Base-by-base conservation (phyloP, 2,113 vertebrate genomes). In the Vidua chalybeata region DNA sequence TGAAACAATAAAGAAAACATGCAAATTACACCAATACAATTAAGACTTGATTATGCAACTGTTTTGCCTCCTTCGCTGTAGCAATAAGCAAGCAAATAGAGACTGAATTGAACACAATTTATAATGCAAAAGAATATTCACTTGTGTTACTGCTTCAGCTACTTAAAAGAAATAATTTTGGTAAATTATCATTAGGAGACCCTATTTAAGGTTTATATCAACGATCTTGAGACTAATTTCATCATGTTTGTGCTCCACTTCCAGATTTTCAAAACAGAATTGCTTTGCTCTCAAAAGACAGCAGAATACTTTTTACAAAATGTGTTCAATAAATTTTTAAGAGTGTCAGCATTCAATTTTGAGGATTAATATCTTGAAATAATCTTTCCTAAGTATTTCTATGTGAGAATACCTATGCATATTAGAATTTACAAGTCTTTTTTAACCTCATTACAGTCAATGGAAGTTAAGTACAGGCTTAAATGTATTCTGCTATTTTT, bases 1-100 rank as follows among this genome's bases (percentile, higher is more conserved):
- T 88, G 85, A 95, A 91, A 94, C 78, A 95, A 94, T 93, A 94
- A 90, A 92, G 87, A 89, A 92, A 93, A 94, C 56, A 90, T 30
- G 64, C 23, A 96, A 94, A 96, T 95, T 76, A 89, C 28, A 91
- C n/a, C 30, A 15, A 91, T 93, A 96, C 66, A 93, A 92, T 90
- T 92, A 90, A 94, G 61, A 68, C 68, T 89, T 90, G 91, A 82
- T 92, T 95, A 84, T 63, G 45, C 48, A 94, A 95, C 66, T 88
- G 77, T 43, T 85, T 95, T 86, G 54, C 67, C 51, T 84, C 55
- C 71, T 88, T 74, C 68, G 86, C 66, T 55, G 30, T 62, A 92
- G 89, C 79, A 62, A 95, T 75, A 84, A 89, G 89, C 35, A 95
- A 86, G 69, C 16, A 89, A 93, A 91, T 23, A 82, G 39, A 91